A percentile compares a stretch with the other conserved stretches of the same genome.
Evolutionary conservation across 2,113 vertebrate genomes (phyloP).

Genomic region (Callospermophilus lateralis): DNA sequence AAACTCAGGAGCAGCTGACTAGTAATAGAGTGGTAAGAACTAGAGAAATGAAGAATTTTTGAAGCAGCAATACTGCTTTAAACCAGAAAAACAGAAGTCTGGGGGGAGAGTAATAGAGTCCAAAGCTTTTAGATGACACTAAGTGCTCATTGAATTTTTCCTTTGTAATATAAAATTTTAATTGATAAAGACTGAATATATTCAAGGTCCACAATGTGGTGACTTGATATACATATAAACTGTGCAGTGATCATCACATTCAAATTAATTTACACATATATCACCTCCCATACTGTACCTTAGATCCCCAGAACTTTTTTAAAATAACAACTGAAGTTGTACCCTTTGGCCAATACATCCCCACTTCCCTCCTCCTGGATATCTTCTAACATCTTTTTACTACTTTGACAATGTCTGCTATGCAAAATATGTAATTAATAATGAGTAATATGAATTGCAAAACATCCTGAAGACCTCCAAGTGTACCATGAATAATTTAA

Average conservation of each 20-base stretch:
- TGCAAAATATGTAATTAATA: not conserved
- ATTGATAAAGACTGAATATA: not conserved
- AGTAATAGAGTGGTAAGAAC: not conserved
- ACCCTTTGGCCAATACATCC: not conserved
- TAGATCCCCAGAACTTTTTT: not conserved
- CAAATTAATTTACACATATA: not conserved
- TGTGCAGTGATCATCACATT: not conserved
- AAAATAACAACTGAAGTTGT: not conserved
- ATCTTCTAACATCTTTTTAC: not conserved
- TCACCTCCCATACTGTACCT: not conserved
- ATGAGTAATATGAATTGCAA: not conserved
- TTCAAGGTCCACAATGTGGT: not conserved
- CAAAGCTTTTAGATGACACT: constrained; percentile 1
- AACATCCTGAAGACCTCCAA: not conserved
- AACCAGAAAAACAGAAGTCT: constrained; percentile 30
- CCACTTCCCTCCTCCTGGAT: not conserved
- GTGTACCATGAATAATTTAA: not conserved
- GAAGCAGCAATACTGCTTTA: not conserved
- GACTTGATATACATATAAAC: not conserved
- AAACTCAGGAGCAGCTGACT: not conserved
- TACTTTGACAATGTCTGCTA: constrained; percentile 35
- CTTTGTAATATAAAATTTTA: not conserved
- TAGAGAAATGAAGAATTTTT: not conserved
- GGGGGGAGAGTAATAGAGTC: not conserved
- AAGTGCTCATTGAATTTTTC: not conserved